phyloP scores from a whole-genome alignment of 1,140 invertebrate species.

The Macrotrachela quadricornifera region DNA sequence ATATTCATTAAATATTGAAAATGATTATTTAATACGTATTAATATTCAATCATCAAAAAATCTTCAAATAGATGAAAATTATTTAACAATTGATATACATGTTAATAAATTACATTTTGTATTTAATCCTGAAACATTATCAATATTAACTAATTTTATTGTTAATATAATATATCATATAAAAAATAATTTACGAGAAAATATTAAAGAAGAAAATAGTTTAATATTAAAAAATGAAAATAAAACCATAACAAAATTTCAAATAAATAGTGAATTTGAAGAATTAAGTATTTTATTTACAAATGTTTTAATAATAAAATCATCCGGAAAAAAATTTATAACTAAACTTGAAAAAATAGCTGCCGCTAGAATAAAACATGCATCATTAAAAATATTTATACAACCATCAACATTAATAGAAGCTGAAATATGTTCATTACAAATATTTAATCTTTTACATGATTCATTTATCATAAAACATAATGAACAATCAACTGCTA shows the following conservation, averaged over 20 bases:
- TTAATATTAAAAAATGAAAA: background rate
- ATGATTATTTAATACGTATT: background rate
- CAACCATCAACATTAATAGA: background rate
- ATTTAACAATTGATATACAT: background rate
- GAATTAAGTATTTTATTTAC: background rate
- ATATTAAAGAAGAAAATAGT: background rate
- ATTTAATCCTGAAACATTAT: slow-evolving; percentile 2
- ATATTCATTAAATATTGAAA: background rate
- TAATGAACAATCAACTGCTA: background rate
- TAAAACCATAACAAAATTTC: background rate
- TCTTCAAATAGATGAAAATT: background rate
- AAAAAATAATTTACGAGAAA: background rate
- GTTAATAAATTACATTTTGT: background rate
- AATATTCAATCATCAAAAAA: background rate
- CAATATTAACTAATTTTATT: background rate
- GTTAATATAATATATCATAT: background rate
- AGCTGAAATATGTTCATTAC: background rate
- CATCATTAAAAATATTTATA: background rate
- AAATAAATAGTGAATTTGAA: slow-evolving; percentile 2
- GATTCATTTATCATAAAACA: background rate
- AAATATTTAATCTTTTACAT: background rate
- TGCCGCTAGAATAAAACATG: background rate
- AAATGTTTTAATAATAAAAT: background rate
- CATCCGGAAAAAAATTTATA: background rate
- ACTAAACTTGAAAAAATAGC: background rate